These are phyloP conservation scores for Drosophila tripunctata DNA, from an alignment of 2,888 invertebrate genomes.

Conservation along the genomic window DNA sequence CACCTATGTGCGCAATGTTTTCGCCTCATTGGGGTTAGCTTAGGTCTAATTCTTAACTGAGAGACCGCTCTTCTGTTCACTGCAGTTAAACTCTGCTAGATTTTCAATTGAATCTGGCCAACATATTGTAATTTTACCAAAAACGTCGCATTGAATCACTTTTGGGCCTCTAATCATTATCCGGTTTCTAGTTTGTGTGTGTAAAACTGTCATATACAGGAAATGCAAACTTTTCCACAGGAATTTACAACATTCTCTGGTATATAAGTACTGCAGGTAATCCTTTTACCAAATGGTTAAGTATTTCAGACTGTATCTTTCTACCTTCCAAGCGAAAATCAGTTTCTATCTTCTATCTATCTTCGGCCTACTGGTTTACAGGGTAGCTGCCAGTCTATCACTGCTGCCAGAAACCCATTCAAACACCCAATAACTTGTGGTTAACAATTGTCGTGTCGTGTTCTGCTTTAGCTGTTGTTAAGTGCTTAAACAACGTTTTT, in stretches of 20 bases:
- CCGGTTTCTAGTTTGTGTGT: slow-evolving; percentile 46
- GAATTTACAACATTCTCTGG: too few relatives aligned
- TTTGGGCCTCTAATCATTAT: slow-evolving; percentile 42
- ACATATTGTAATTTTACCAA: slow-evolving; percentile 13
- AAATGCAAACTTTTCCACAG: too few relatives aligned
- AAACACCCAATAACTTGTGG: not conserved
- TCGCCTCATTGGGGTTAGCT: slow-evolving; percentile 28
- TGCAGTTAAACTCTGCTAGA: slow-evolving; percentile 9
- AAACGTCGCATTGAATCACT: slow-evolving; percentile 19
- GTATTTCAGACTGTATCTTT: too few relatives aligned
- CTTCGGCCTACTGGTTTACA: too few relatives aligned
- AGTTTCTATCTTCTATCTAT: too few relatives aligned
- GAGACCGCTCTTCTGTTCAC: slow-evolving; percentile 36
- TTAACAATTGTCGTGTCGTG: not conserved
- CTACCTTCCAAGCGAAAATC: too few relatives aligned
- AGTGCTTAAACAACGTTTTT: slow-evolving; percentile 27
- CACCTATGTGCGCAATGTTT: slow-evolving; percentile 50
- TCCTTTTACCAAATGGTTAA: too few relatives aligned
- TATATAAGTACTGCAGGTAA: too few relatives aligned
- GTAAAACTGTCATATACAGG: slow-evolving; percentile 44
- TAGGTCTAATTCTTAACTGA: too few relatives aligned
- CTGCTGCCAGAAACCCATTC: not conserved
- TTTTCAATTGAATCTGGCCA: slow-evolving; percentile 2
- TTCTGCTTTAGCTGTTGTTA: not conserved
- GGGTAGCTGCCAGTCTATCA: too few relatives aligned